Base-by-base conservation (phyloP, 2,797 vertebrate genomes). In the Scomberomorus guttatus region DNA sequence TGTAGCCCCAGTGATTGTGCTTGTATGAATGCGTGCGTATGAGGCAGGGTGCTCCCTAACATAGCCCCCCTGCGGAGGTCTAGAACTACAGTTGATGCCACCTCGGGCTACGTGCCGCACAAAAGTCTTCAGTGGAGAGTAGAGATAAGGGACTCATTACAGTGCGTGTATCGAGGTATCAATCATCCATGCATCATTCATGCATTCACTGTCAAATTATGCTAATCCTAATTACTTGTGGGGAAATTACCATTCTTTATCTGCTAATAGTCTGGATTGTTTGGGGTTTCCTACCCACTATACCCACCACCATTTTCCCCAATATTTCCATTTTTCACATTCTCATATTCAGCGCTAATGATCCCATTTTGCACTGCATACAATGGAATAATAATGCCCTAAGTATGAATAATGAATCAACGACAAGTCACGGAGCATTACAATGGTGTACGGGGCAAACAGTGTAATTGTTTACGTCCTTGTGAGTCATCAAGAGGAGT, bases 141-240 rank as follows among this genome's bases (percentile, higher is more conserved):
- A 50, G 75, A 92, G 92, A 94, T 95, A 94, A 93, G 90, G 85
- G 85, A 85, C 76, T 93, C 90, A 92, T 94, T 93, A 94, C 84
- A 81, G 78, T n/a, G 61, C 46, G 29, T 67, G 82, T 89, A 92
- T 93, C 87, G 22, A 94, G 87, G 34, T 86, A 95, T 95, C 92
- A 94, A 93, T 95, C 92, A 92, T 86, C 80, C 86, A 84, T 83
- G 87, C 91, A 89, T 93, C 91, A 91, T 90, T 93, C 92, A 91
- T 92, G 88, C 89, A 88, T 83, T 90, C 87, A 67, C 89, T 55
- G 77, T 91, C 91, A 92, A 91, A 95, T 94, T 94, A 95, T 94
- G 94, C 92, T 92, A 95, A 95, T 94, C 93, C 90, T 94, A 94
- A 95, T 94, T 93, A 93, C 91, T 90, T 87, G 69, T 78, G 81